phyloP scores from a whole-genome alignment of 2,797 vertebrate genomes.

The Sebastes diploproa region DNA sequence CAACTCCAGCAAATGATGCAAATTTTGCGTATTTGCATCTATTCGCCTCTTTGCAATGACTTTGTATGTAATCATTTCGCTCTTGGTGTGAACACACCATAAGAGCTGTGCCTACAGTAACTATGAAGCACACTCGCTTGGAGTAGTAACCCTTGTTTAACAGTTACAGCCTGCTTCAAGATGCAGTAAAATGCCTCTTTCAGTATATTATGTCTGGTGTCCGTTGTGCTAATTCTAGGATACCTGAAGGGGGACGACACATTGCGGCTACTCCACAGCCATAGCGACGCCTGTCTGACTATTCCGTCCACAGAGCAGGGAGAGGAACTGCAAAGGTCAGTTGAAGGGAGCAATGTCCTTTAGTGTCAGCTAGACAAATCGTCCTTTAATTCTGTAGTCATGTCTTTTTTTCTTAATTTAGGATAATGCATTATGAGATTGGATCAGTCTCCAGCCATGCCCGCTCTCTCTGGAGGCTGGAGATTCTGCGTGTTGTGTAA shows the following conservation, averaged over 20 bases:
- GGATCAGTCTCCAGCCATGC: conserved; percentile 89
- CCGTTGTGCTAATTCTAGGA: conserved; percentile 75
- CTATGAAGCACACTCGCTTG: not conserved
- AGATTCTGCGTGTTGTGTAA: conserved; percentile 93
- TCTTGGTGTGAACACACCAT: not conserved
- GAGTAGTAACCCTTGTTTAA: not conserved
- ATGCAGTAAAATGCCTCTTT: not conserved
- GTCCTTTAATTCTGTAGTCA: conserved; percentile 8
- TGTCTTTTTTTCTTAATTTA: conserved; percentile 57
- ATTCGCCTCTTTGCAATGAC: no score
- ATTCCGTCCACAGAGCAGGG: conserved; percentile 86
- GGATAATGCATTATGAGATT: conserved; percentile 91
- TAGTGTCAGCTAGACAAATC: not conserved
- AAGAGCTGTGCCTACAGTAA: not conserved
- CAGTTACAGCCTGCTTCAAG: not conserved
- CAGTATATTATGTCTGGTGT: not conserved
- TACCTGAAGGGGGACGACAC: conserved; percentile 94
- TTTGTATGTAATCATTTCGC: no score
- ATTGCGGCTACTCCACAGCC: conserved; percentile 89
- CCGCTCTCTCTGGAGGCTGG: conserved; percentile 94
- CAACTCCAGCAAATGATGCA: no score
- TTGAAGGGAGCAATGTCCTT: conserved; percentile 3
- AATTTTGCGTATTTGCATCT: no score
- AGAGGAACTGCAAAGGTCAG: conserved; percentile 91
- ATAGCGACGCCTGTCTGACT: conserved; percentile 95